Base-by-base conservation (phyloP, 2,113 vertebrate species). In the Aldabrachelys gigantea region DNA sequence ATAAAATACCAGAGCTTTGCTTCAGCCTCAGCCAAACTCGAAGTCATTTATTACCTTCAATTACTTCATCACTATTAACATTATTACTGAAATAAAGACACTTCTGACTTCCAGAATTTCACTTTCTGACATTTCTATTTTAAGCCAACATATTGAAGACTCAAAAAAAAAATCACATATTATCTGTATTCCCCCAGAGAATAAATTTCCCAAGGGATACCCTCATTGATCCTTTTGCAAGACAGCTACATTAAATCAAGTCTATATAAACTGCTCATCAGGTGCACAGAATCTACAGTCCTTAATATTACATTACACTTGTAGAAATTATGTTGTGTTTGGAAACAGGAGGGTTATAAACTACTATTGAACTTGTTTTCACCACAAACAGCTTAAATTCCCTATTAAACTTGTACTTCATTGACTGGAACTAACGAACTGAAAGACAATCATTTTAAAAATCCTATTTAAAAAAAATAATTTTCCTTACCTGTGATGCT, bases 221-320 rank as follows among this genome's bases (percentile, higher is more conserved):
- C 24, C 41, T 89, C 80, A 38, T 62, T 94, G 78, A 57, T 94
- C 87, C 75, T 92, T 54, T 92, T 92, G 86, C 31, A 82, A 85
- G 54, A 87, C 50, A 94, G 91, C 80, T 93, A 85, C 76, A 86
- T 72, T 76, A 95, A 93, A 94, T 92, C 86, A 95, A 91, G 31
- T 65, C 90, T 78, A 95, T 69, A 79, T 4, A 86, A 76, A 92
- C 3, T 44, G 22, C 5, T 62, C 84, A 91, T 84, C 41, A 29
- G 12, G 22, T 81, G 90, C 59, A 91, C 52, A 89, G 57, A 49
- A 88, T 89, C 80, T 80, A 82, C 9, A 93, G 29, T 54, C 8
- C 88, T 44, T 17, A 79, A 35, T 27, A 90, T 85, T 85, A 52
- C 1, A 5, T 8, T 69, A 22, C 29, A 29, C 52, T 16, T 5